phyloP scores from a whole-genome alignment of 2,113 vertebrate genomes.

The Mirounga angustirostris region DNA sequence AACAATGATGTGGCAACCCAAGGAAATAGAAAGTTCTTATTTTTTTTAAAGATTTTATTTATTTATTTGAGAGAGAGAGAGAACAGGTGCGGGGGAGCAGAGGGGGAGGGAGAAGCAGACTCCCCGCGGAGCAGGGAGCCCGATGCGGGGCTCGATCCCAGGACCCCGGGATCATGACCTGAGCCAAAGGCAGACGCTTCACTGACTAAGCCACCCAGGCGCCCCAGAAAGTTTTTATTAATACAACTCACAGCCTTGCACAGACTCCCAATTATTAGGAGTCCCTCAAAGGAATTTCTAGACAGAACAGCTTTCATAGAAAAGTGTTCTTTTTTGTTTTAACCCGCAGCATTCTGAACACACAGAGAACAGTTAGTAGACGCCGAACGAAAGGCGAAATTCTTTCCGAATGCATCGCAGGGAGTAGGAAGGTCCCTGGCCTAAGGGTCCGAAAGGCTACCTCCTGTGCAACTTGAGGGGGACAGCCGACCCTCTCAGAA shows the following conservation, averaged over 20 bases:
- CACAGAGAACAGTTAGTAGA: slow-evolving; percentile 49
- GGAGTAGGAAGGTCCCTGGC: neutral
- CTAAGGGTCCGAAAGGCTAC: slow-evolving; percentile 33
- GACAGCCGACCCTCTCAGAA: neutral
- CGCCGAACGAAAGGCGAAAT: slow-evolving; percentile 1
- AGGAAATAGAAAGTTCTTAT: slow-evolving; percentile 1
- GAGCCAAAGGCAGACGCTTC: neutral
- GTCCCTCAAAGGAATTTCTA: neutral
- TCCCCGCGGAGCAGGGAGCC: neutral
- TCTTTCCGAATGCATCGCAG: neutral
- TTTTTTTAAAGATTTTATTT: neutral
- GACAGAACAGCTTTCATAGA: slow-evolving; percentile 33
- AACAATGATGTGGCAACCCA: neutral
- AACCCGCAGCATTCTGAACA: neutral
- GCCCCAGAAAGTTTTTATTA: neutral
- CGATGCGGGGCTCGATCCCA: neutral
- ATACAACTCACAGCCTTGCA: neutral
- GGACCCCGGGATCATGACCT: neutral
- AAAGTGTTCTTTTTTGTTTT: slow-evolving; percentile 12
- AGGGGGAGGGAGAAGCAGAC: too few species aligned
- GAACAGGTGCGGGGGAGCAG: too few species aligned
- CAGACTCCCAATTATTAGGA: slow-evolving; percentile 15
- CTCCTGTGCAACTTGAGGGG: neutral
- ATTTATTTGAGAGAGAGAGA: too few species aligned
- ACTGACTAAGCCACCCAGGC: neutral